Conservation (phyloP, 2,113 vertebrate species). For the Strix uralensis region DNA sequence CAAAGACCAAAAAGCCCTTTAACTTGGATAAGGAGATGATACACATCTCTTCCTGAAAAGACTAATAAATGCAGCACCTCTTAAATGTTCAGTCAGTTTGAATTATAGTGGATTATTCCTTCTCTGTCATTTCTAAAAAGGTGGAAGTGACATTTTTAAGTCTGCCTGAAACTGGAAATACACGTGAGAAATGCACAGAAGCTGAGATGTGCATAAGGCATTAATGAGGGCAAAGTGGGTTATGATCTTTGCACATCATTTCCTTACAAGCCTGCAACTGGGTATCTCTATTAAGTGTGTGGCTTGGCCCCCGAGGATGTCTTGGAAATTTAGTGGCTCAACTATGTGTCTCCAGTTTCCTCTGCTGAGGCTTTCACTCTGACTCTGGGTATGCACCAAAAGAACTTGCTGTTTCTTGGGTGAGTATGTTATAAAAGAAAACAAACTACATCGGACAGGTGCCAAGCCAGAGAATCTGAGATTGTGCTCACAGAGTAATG, state of each 20-base stretch:
- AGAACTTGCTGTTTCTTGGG: neutral
- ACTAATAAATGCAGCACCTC: neutral
- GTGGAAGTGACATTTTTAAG: conserved; percentile 9
- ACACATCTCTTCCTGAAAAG: neutral
- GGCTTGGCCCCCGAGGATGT: neutral
- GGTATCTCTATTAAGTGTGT: neutral
- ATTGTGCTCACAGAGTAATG: neutral
- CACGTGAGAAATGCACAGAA: neutral
- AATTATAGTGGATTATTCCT: conserved; percentile 8
- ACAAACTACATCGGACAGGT: neutral
- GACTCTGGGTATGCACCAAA: neutral
- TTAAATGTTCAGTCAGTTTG: neutral
- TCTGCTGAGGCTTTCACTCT: neutral
- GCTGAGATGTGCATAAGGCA: neutral
- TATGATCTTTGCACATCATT: neutral
- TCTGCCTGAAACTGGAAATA: conserved; percentile 8
- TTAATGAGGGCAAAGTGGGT: neutral
- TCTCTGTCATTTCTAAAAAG: conserved; percentile 9
- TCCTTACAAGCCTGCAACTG: neutral
- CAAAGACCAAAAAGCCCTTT: neutral
- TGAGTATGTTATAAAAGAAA: neutral
- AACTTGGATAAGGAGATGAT: conserved; percentile 1
- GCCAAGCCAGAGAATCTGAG: neutral
- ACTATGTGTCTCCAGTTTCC: neutral
- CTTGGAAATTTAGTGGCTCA: neutral